These are phyloP conservation scores for Pristionchus entomophagus DNA, from an alignment of 2,888 invertebrate species.

Conservation along the genomic window DNA sequence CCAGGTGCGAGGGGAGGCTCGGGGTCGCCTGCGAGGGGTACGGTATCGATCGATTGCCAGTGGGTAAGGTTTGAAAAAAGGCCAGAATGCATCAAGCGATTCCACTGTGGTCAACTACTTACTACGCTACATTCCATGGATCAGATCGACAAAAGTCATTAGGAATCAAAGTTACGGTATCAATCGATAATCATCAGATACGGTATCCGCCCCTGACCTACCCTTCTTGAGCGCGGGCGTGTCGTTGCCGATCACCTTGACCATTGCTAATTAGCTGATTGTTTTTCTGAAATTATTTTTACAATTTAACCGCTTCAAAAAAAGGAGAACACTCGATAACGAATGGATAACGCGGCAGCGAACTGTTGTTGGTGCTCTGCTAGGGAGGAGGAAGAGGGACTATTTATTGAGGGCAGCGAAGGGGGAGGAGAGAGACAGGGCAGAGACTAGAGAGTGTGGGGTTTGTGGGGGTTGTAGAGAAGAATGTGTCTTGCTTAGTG, in stretches of 20 bases:
- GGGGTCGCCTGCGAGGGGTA: slow-evolving; percentile 47
- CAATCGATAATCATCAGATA: slow-evolving; percentile 15
- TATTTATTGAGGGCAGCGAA: slow-evolving; percentile 31
- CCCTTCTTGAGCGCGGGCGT: slow-evolving; percentile 9
- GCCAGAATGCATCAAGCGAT: too few species aligned
- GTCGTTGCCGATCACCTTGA: neutral
- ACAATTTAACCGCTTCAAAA: neutral
- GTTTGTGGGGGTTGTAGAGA: neutral
- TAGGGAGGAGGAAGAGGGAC: neutral
- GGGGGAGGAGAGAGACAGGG: slow-evolving; percentile 22
- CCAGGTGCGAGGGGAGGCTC: slow-evolving; percentile 76
- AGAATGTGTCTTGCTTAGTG: neutral
- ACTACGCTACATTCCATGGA: too few species aligned
- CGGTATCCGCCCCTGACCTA: neutral
- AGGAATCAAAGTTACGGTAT: too few species aligned
- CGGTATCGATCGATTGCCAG: neutral
- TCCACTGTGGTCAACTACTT: too few species aligned
- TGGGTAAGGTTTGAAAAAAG: too few species aligned
- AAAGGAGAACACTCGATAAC: neutral
- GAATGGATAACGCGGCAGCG: neutral
- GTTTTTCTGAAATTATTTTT: neutral
- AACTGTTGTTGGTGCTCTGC: neutral
- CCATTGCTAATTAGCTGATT: neutral
- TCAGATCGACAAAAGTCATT: too few species aligned
- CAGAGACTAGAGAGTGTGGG: neutral